Conservation (phyloP, 2,888 invertebrate genomes). For the Spisula subtruncata region DNA sequence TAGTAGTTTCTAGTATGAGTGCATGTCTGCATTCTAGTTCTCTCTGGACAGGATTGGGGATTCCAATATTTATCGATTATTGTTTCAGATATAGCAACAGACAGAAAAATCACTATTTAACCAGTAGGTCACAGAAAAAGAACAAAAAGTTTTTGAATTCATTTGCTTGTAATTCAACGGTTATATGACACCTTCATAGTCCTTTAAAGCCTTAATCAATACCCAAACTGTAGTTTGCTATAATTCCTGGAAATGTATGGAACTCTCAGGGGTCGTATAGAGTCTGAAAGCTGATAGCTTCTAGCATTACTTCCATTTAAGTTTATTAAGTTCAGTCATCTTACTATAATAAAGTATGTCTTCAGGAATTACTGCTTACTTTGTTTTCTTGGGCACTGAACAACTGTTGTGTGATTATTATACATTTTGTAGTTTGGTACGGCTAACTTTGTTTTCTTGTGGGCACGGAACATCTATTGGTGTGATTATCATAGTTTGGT, state of each 20-base stretch:
- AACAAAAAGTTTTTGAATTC: neutral
- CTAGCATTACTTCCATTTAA: slow-evolving; percentile 18
- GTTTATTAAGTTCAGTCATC: slow-evolving; percentile 13
- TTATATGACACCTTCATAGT: neutral
- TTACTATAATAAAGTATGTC: neutral
- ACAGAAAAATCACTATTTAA: neutral
- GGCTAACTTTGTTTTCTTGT: too few species aligned
- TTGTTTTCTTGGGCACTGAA: neutral
- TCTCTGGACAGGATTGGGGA: too few species aligned
- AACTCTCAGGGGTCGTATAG: neutral
- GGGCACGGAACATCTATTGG: too few species aligned
- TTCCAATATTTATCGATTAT: too few species aligned
- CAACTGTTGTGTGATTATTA: neutral
- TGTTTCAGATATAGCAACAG: too few species aligned
- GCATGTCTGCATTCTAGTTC: too few species aligned
- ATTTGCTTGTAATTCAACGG: neutral
- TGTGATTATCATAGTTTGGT: too few species aligned
- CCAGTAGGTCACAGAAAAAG: neutral
- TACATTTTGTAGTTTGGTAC: neutral
- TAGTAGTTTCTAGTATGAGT: too few species aligned
- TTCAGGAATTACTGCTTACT: slow-evolving; percentile 1
- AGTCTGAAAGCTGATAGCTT: slow-evolving; percentile 3
- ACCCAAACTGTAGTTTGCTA: neutral
- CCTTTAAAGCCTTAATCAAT: slow-evolving; percentile 10
- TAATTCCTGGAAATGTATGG: neutral